A percentile compares a stretch with the other conserved stretches of the same genome.
Evolutionary conservation across 2,797 vertebrate species (phyloP).

Genomic region (Mastacembelus armatus): DNA sequence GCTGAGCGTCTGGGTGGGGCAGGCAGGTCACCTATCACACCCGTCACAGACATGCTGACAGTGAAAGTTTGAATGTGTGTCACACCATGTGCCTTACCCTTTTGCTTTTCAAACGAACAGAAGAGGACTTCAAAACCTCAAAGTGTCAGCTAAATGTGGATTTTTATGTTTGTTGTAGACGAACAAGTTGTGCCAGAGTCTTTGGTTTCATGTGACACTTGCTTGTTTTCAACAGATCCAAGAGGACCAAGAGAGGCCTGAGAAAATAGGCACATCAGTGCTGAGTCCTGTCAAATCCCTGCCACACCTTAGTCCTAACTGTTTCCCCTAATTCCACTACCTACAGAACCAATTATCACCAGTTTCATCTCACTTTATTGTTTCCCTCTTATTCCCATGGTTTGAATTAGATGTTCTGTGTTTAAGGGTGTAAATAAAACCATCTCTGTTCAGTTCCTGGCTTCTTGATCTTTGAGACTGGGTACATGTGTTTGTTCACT

Average conservation of each 20-base stretch:
- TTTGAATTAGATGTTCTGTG: background rate
- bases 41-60: too few species aligned
- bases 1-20: too few species aligned
- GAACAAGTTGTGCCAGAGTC: slow-evolving; percentile 8
- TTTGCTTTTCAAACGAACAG: too few species aligned
- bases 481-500: background rate
- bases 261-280: slow-evolving; percentile 74
- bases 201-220: background rate
- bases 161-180: background rate
- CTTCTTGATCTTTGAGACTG: slow-evolving; percentile 2
- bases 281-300: background rate
- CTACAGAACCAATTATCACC: background rate
- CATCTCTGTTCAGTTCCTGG: background rate
- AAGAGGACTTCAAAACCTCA: too few species aligned
- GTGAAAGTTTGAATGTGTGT: too few species aligned
- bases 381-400: background rate
- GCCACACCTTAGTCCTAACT: slow-evolving; percentile 18
- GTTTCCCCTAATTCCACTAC: background rate
- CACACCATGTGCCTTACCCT: too few species aligned
- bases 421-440: slow-evolving; percentile 64
- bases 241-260: slow-evolving; percentile 82
- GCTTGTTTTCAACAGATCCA: slow-evolving; percentile 72
- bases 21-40: too few species aligned
- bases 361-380: background rate
- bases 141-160: background rate